phyloP scores from a whole-genome alignment of 2,113 vertebrate species.

The Dasyprocta punctata region DNA sequence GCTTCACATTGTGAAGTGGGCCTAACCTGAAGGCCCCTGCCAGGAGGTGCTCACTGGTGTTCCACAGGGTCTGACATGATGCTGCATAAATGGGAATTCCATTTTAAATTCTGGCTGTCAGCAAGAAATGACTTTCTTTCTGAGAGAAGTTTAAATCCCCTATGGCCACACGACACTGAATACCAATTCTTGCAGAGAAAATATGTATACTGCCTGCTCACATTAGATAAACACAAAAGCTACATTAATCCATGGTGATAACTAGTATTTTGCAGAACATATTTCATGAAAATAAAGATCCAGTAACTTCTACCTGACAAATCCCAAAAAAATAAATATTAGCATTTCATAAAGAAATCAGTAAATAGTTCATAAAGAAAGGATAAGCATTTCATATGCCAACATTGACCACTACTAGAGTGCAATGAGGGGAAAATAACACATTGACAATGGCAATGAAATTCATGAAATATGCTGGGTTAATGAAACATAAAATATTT shows the following conservation, averaged over 20 bases:
- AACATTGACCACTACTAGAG: background rate
- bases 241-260: background rate
- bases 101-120: conserved; percentile 20
- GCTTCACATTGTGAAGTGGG: background rate
- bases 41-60: background rate
- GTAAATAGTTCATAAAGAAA: background rate
- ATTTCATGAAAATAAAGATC: conserved; percentile 46
- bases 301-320: background rate
- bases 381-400: background rate
- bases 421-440: background rate
- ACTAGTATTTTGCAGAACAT: background rate
- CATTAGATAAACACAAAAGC: conserved; percentile 37
- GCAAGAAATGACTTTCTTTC: background rate
- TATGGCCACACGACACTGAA: background rate
- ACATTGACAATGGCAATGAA: background rate
- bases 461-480: background rate
- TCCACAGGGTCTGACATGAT: background rate
- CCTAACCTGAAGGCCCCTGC: background rate
- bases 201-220: background rate
- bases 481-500: background rate
- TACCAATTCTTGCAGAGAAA: conserved; percentile 15
- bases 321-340: conserved; percentile 40
- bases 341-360: conserved; percentile 28
- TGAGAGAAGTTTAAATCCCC: conserved; percentile 24
- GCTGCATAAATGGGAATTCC: background rate